Evolutionary conservation across 2,888 invertebrate species (phyloP), one percentile per base, ranked within the genome.

Genomic region (Eupithecia tripunctaria): DNA sequence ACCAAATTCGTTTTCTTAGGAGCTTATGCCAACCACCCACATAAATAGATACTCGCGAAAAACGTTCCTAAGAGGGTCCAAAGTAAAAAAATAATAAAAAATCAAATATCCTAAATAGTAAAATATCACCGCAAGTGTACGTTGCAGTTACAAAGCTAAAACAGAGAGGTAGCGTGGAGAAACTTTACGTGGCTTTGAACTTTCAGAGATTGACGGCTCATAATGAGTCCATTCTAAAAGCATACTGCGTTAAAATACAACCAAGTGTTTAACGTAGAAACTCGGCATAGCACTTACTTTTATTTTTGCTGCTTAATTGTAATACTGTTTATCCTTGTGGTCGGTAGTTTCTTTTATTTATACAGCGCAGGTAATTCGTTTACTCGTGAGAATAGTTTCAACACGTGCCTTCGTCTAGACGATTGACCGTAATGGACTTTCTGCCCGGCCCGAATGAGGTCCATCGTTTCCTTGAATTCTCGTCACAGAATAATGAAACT

Each of bases 351-450:
- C 88, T 88, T 90, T 90, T 92, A 88, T 92, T 91, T 93, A 88
- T 89, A 88, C 84, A 82, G 86, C 82, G 74, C 85, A 87, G 88
- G 89, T 93, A 93, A 93, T 93, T 92, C 91, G 88, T 90, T 93
- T 92, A 91, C 91, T 86, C 88, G 88, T 86, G 92, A 91, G 92
- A 92, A 92, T 90, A 91, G 90, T 88, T 91, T 91, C 89, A 91
- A 89, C 91, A 90, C 92, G 91, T 91, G 91, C 90, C 87, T 83
- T 82, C 85, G 88, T 89, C 89, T 89, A 88, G 89, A 89, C 88
- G 90, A 92, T 91, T 89, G 90, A 88, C 89, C 89, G 89, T 91
- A 93, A 92, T 93, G 89, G 90, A 91, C 90, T 91, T 92, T 90
- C 86, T 87, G 88, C 85, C 87, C 87, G 86, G 86, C 82, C 83